phyloP scores from a whole-genome alignment of 2,113 vertebrate genomes.

The Pantherophis guttatus region DNA sequence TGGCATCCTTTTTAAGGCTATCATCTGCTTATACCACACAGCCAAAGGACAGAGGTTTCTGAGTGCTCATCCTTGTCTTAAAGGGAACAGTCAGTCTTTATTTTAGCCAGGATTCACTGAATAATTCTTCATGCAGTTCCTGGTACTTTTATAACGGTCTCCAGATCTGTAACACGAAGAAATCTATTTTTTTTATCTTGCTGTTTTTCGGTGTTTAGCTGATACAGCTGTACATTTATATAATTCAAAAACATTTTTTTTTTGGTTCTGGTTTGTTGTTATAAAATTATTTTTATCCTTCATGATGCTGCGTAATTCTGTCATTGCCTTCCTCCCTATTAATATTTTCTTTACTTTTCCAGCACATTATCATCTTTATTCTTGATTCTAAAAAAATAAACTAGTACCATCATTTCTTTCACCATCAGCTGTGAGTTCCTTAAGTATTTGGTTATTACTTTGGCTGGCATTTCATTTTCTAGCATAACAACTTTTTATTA shows the following conservation, averaged over 20 bases:
- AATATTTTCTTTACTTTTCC: background rate
- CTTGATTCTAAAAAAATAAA: background rate
- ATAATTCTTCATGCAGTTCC: background rate
- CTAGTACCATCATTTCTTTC: background rate
- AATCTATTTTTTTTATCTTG: background rate
- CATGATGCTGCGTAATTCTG: background rate
- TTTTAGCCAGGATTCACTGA: background rate
- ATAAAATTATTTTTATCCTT: background rate
- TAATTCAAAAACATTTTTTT: background rate
- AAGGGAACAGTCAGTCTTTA: background rate
- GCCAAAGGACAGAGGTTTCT: background rate
- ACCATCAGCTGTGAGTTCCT: background rate
- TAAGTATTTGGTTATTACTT: background rate
- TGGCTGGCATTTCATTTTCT: background rate
- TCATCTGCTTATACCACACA: background rate
- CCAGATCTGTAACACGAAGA: background rate
- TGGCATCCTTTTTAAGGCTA: background rate
- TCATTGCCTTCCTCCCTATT: background rate
- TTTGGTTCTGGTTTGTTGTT: background rate
- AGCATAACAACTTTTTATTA: background rate
- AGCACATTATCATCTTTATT: background rate
- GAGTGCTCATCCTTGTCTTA: background rate
- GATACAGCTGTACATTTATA: background rate
- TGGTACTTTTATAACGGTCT: background rate
- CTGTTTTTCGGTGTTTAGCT: background rate